Evolutionary conservation across 2,797 vertebrate species (phyloP).

Genomic region (Coracias cyanogaster): DNA sequence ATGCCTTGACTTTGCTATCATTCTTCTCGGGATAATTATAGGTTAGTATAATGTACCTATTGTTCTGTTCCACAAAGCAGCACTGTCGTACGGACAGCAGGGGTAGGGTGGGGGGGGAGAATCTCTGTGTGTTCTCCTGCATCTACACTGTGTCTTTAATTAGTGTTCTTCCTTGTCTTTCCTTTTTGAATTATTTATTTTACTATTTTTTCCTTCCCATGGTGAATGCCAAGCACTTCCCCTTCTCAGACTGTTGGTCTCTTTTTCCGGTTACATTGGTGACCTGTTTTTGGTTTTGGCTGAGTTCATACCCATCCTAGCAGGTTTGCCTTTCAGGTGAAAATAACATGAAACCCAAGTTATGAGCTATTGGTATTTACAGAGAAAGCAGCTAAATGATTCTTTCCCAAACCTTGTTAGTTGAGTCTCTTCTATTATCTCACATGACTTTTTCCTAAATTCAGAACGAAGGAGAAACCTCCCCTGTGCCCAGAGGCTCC

Average conservation of each 20-base stretch:
- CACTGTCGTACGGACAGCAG: conserved; percentile 65
- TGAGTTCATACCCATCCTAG: background rate
- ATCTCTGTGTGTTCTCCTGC: conserved; percentile 65
- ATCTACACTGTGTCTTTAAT: conserved; percentile 48
- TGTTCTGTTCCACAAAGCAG: conserved; percentile 80
- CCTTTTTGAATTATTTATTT: background rate
- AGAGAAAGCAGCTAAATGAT: background rate
- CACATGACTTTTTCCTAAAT: background rate
- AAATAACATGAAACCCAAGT: background rate
- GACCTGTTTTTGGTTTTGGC: conserved; percentile 1
- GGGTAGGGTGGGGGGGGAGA: conserved; percentile 35
- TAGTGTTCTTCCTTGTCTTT: conserved; percentile 46
- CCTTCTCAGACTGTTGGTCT: background rate
- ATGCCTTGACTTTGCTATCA: conserved; percentile 77
- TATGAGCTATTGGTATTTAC: background rate
- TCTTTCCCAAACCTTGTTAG: background rate
- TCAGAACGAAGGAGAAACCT: background rate
- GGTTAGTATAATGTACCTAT: conserved; percentile 81
- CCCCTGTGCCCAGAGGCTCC: background rate
- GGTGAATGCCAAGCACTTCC: background rate
- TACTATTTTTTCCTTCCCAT: background rate
- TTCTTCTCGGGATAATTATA: conserved; percentile 79
- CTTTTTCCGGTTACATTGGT: background rate
- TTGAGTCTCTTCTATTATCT: background rate
- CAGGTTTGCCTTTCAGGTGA: conserved; percentile 27